phyloP scores from a whole-genome alignment of 2,888 invertebrate genomes.

The Apodemia zela region DNA sequence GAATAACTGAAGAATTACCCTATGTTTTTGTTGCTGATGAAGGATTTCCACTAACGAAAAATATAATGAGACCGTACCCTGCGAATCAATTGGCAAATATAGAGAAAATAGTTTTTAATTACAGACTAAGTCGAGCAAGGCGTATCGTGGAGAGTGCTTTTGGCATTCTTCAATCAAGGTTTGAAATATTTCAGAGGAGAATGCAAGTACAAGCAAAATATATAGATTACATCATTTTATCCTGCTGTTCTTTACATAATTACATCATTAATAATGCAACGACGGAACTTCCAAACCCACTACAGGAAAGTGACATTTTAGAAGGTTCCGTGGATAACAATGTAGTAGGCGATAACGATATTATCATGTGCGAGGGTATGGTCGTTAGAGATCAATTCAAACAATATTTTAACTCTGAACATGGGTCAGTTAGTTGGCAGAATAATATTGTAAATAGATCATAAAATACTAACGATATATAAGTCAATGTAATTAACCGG shows the following conservation, averaged over 20 bases:
- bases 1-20: constrained; percentile 14
- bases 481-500: constrained; percentile 24
- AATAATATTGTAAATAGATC: constrained; percentile 14
- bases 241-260: constrained; percentile 18
- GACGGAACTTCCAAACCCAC: constrained; percentile 20
- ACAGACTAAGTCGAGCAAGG: constrained; percentile 23
- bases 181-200: constrained; percentile 23
- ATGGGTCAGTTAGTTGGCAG: constrained; percentile 19
- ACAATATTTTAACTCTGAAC: constrained; percentile 29
- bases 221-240: constrained; percentile 11
- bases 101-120: constrained; percentile 20
- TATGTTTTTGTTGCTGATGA: constrained; percentile 14
- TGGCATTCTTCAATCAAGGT: constrained; percentile 22
- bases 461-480: constrained; percentile 19
- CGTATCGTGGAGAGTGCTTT: constrained; percentile 24
- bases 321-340: constrained; percentile 27
- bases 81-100: constrained; percentile 24
- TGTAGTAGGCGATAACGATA: constrained; percentile 21
- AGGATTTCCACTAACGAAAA: constrained; percentile 16
- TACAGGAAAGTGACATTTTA: constrained; percentile 24
- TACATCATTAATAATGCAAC: constrained; percentile 13
- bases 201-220: constrained; percentile 23
- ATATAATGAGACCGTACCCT: constrained; percentile 31
- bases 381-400: constrained; percentile 28
- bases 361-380: constrained; percentile 22